Evolutionary conservation across 53 echinoderm and acorn worm species (phyloP).

Genomic region (Astropecten irregularis): DNA sequence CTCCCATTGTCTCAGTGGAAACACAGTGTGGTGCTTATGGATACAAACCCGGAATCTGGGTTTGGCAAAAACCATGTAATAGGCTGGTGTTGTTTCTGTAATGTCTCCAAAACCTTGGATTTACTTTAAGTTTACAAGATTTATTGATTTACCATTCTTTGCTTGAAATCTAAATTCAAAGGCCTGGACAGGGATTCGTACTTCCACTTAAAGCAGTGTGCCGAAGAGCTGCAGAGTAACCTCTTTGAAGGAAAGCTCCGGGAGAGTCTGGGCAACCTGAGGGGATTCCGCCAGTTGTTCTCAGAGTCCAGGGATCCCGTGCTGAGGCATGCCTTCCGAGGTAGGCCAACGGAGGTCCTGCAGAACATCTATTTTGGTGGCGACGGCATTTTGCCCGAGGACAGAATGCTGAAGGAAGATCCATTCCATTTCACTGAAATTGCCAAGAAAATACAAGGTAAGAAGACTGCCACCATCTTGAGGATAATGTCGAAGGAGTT

Average conservation of each 20-base stretch:
- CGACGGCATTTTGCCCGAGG: slow-evolving; percentile 50
- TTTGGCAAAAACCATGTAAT: neutral
- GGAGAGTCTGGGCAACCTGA: slow-evolving; percentile 19
- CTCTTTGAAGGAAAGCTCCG: slow-evolving; percentile 45
- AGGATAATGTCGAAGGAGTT: neutral
- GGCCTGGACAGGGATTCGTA: slow-evolving; percentile 36
- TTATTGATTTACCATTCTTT: neutral
- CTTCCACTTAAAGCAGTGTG: slow-evolving; percentile 27
- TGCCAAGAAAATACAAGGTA: neutral
- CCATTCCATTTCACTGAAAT: slow-evolving; percentile 33
- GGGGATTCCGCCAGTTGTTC: slow-evolving; percentile 59
- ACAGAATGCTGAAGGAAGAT: slow-evolving; percentile 48
- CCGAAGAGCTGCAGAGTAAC: slow-evolving; percentile 14
- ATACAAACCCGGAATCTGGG: too few species aligned
- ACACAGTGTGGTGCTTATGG: too few species aligned
- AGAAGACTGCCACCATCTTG: neutral
- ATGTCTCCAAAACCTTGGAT: too few species aligned
- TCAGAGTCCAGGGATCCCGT: slow-evolving; percentile 22
- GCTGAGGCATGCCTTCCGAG: slow-evolving; percentile 51
- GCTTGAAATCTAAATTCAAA: neutral
- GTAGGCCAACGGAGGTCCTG: slow-evolving; percentile 37
- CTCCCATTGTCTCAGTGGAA: too few species aligned
- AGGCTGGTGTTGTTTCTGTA: too few species aligned
- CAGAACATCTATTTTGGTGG: slow-evolving; percentile 62
- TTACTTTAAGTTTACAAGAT: too few species aligned